Evolutionary conservation across 2,888 invertebrate species (phyloP), one percentile per base, ranked within the genome.

Genomic region (Silvanus unidentatus): DNA sequence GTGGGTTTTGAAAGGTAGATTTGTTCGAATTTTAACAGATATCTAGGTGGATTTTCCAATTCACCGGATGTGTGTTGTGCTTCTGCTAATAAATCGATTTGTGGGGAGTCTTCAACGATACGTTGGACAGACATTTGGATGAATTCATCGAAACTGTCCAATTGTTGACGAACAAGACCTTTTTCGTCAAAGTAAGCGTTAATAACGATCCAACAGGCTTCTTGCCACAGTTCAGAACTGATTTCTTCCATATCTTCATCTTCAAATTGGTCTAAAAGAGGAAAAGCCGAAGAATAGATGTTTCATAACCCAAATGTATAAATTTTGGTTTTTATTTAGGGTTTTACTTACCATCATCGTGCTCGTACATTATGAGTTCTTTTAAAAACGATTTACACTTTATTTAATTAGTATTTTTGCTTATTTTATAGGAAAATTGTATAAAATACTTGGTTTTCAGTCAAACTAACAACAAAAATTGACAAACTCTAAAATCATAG

Each of bases 181-280:
- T 99, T 99, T 71, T 99, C 99, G 69, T 99, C 99, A 68, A 99
- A 99, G 73, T 99, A 99, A 0, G 99, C 95, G 69, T 97, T 97
- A 66, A 99, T 99, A 49, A 99, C 98, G 66, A 99, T 97, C 99
- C 99, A 99, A 66, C 99, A 99, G 36, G 99, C 99, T 77, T 98
- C 98, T 73, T 99, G 98, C 99, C 99, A 99, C 53, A 98, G 76
- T 69, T 99, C 98, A 4, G 95, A 88, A 27, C 95, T 93, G 63
- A 99, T 96, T 75, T 99, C 98, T 71, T 94, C 96, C 9, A 84
- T 83, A 68, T 91, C 91, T 64, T 90, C 89, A 65, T 92, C 91
- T 54, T 90, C 91, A 70, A 80, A 87, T 58, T 69, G 70, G 49
- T 73, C 72, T 22, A 22, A 22, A 22, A 5, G 22, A 22, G 8